Conservation (phyloP, 2,113 vertebrate genomes). For the Mirounga angustirostris region DNA sequence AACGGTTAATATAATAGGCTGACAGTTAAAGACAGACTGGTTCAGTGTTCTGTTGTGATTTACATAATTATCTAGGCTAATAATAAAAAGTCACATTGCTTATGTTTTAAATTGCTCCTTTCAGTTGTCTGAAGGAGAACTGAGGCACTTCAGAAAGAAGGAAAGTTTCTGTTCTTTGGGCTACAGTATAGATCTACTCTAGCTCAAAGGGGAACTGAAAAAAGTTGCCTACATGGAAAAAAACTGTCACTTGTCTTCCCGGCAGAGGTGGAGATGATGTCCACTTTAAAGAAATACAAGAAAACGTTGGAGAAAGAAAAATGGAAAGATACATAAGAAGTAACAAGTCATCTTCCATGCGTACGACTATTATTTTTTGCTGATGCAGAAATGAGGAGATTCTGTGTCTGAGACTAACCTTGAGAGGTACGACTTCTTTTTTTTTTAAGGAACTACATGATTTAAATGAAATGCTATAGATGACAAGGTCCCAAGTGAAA, state of each 20-base stretch:
- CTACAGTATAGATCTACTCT: neutral
- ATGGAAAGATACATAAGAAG: neutral
- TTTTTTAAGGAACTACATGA: constrained; percentile 1
- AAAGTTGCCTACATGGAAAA: neutral
- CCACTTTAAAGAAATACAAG: constrained; percentile 52
- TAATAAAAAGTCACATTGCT: constrained; percentile 68
- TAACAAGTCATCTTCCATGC: constrained; percentile 14
- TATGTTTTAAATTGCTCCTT: constrained; percentile 77
- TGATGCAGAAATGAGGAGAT: constrained; percentile 32
- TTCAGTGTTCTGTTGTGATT: constrained; percentile 55
- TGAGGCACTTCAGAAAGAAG: neutral
- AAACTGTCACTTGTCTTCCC: constrained; percentile 24
- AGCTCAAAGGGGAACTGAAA: neutral
- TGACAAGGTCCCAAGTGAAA: constrained; percentile 68
- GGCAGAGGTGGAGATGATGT: neutral
- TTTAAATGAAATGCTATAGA: constrained; percentile 69
- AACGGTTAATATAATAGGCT: constrained; percentile 61
- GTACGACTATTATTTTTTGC: constrained; percentile 49
- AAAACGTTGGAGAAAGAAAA: neutral
- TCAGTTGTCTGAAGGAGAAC: constrained; percentile 28
- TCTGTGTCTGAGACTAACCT: constrained; percentile 5
- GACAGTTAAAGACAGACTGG: constrained; percentile 70
- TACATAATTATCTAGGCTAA: constrained; percentile 66
- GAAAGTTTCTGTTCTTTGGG: neutral
- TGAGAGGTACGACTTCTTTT: neutral